phyloP scores from a whole-genome alignment of 2,797 vertebrate species.

The Cygnus olor region DNA sequence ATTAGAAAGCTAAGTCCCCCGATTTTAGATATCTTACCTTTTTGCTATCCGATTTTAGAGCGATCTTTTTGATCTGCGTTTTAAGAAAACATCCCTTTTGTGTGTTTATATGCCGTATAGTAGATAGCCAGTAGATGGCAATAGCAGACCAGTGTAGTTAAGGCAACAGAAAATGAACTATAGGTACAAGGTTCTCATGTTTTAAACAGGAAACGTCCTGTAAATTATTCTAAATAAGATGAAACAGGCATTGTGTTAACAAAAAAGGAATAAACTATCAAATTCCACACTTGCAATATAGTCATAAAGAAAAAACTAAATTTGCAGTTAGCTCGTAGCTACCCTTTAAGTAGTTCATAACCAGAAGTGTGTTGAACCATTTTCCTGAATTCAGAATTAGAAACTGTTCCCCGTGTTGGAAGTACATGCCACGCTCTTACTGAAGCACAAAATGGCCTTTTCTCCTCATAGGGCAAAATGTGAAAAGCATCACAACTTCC shows the following conservation, averaged over 20 bases:
- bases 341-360: background rate
- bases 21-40: background rate
- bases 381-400: constrained; percentile 66
- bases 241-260: constrained; percentile 44
- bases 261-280: constrained; percentile 32
- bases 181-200: background rate
- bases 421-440: constrained; percentile 17
- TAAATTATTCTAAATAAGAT: constrained; percentile 49
- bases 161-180: background rate
- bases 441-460: constrained; percentile 41
- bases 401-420: constrained; percentile 38
- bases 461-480: constrained; percentile 22
- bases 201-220: constrained; percentile 47
- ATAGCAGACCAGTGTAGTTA: constrained; percentile 67
- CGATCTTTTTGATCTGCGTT: background rate
- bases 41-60: background rate
- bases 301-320: constrained; percentile 37
- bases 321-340: constrained; percentile 32
- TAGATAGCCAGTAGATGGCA: constrained; percentile 80
- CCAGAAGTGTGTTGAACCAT: constrained; percentile 28
- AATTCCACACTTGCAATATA: constrained; percentile 18
- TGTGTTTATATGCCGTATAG: constrained; percentile 19
- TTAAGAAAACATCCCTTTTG: constrained; percentile 6
- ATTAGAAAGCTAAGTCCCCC: background rate
- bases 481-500: constrained; percentile 5